Conservation (phyloP, 2,113 vertebrate species). For the Ascaphus truei region DNA sequence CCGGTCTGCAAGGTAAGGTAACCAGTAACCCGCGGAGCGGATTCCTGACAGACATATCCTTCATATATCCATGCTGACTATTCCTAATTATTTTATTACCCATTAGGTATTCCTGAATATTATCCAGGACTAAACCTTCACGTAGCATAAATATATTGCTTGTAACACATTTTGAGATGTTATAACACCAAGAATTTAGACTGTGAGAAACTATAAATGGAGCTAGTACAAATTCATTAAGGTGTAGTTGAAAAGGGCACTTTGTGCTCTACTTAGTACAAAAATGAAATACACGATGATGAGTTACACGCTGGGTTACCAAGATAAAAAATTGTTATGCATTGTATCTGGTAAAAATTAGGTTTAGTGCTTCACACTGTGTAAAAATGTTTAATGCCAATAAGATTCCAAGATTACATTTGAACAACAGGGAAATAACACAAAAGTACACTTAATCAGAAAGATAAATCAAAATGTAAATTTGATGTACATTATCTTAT, state of each 20-base stretch:
- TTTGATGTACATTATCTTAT: no score
- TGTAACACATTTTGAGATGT: no score
- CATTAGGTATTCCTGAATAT: no score
- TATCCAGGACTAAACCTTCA: no score
- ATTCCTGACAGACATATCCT: no score
- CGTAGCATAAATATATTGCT: no score
- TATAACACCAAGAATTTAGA: no score
- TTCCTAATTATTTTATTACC: no score
- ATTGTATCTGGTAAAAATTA: conserved; percentile 9
- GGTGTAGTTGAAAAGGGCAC: background rate
- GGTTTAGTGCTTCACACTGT: conserved; percentile 13
- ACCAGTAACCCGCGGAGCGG: no score
- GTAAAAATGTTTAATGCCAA: background rate
- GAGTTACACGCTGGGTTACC: conserved; percentile 4
- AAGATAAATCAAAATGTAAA: background rate
- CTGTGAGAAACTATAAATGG: no score
- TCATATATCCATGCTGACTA: no score
- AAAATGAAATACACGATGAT: conserved; percentile 5
- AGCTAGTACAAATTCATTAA: background rate
- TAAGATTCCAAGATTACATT: background rate
- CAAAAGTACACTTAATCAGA: background rate
- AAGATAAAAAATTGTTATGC: background rate
- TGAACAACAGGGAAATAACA: background rate
- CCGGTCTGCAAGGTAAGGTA: no score
- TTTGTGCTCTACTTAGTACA: background rate